Percentiles rank a stretch among this genome's conserved stretches.
Evolutionary conservation across 1,140 invertebrate species (phyloP).

Genomic region (Latrodectus geometricus): DNA sequence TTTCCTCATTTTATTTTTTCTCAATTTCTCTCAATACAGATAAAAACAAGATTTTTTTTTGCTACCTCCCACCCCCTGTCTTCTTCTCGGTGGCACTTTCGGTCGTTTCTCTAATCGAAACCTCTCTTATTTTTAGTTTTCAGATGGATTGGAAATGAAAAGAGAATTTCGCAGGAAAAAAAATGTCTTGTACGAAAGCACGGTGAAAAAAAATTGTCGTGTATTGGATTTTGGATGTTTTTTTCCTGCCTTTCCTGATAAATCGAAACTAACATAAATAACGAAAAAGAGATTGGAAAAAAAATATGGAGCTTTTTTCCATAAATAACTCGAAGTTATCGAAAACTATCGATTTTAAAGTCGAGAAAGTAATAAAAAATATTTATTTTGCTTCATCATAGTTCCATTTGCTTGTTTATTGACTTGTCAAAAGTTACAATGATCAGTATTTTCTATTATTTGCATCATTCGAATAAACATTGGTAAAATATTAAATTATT

Average conservation of each 20-base stretch:
- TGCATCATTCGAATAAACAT: background rate
- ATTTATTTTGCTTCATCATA: background rate
- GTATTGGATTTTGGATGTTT: conserved; percentile 56
- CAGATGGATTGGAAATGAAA: conserved; percentile 60
- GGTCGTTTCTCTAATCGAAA: conserved; percentile 51
- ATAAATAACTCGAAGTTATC: conserved; percentile 33
- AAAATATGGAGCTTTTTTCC: background rate
- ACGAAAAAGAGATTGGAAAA: conserved; percentile 27
- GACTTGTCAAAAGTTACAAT: background rate
- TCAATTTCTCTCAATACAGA: conserved; percentile 51
- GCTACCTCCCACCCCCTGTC: background rate
- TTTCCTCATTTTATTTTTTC: conserved; percentile 40
- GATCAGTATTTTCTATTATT: no score
- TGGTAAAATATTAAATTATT: background rate
- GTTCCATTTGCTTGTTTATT: background rate
- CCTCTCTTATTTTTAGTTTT: conserved; percentile 48
- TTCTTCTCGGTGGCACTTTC: conserved; percentile 13
- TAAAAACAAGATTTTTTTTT: conserved; percentile 29
- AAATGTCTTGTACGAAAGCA: background rate
- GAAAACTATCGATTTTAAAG: conserved; percentile 41
- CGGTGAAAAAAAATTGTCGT: conserved; percentile 3
- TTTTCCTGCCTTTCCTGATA: conserved; percentile 26
- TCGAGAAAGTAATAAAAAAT: background rate
- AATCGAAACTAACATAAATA: conserved; percentile 59
- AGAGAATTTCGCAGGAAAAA: background rate